Conservation (phyloP, 2,888 invertebrate genomes). For the Pristionchus japonicus region DNA sequence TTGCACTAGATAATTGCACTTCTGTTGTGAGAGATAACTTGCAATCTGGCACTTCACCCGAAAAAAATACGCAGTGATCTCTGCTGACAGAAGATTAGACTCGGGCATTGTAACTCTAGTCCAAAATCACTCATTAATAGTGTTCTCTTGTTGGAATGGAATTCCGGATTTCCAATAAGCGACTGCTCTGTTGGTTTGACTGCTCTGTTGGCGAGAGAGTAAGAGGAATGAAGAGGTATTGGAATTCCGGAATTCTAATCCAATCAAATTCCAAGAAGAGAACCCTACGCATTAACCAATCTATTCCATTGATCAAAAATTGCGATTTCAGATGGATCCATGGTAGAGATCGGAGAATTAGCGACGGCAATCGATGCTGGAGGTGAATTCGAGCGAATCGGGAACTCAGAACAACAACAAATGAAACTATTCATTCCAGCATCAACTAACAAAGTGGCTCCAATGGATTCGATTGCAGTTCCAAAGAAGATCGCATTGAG, state of each 20-base stretch:
- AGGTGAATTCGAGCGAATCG: background rate
- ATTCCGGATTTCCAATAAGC: too few species aligned
- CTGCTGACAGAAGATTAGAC: background rate
- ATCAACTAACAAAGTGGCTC: background rate
- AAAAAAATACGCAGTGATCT: background rate
- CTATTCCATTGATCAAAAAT: background rate
- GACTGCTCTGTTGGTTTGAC: too few species aligned
- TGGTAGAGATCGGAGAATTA: background rate
- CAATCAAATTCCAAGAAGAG: too few species aligned
- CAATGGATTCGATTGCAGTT: background rate
- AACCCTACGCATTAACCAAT: too few species aligned
- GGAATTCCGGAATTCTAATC: too few species aligned
- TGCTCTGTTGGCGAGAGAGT: too few species aligned
- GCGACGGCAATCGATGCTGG: background rate
- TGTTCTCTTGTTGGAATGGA: too few species aligned
- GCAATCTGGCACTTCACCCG: background rate
- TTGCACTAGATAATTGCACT: background rate
- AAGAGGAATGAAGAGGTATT: too few species aligned
- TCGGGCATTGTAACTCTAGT: background rate
- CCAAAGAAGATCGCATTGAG: background rate
- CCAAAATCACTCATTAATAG: too few species aligned
- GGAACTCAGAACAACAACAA: background rate
- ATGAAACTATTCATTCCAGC: background rate
- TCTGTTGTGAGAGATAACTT: background rate
- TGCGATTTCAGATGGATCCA: background rate